Base-by-base conservation (phyloP, 2,888 invertebrate genomes). In the Mycogona germanica region DNA sequence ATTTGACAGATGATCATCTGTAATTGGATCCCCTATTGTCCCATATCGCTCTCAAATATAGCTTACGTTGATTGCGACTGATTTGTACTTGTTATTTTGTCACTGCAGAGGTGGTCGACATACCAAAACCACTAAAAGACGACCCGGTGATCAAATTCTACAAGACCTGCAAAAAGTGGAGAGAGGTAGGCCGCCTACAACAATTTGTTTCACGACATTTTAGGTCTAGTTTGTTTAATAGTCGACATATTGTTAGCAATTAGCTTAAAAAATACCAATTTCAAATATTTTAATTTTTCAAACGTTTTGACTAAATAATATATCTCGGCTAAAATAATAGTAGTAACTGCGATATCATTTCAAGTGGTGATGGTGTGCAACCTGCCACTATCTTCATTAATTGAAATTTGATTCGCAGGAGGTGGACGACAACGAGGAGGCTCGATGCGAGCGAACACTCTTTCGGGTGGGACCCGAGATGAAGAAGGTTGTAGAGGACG, bases 391-490 rank as follows among this genome's bases (percentile, higher is more conserved):
- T n/a, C n/a, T n/a, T n/a, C n/a, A n/a, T n/a, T n/a, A n/a, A n/a
- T n/a, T n/a, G n/a, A n/a, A n/a, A n/a, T n/a, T n/a, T n/a, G n/a
- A n/a, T n/a, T n/a, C n/a, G n/a, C n/a, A 57, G 56, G 57, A 57
- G 38, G 57, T 57, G 3, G 56, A 57, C 41, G 45, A 56, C 21
- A 57, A 57, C 32, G 45, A 32, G 19, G 53, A 46, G 5, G 40
- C 56, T 45, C 21, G 44, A 54, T 56, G 52, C 45, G 64, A 66
- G 58, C 61, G 62, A 53, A 54, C 58, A n/a, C 57, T 58, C 40
- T 68, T 67, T 57, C 61, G 63, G 50, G 54, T 58, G 19, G 64
- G 65, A 23, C 57, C 60, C 9, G 59, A 63, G 30, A 61, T 67
- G 58, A 32, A 55, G 19, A 51, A 52, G 6, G 60, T 66, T 28